Evolutionary conservation across 2,113 vertebrate species (phyloP).

Genomic region (Mystacornis crossleyi): DNA sequence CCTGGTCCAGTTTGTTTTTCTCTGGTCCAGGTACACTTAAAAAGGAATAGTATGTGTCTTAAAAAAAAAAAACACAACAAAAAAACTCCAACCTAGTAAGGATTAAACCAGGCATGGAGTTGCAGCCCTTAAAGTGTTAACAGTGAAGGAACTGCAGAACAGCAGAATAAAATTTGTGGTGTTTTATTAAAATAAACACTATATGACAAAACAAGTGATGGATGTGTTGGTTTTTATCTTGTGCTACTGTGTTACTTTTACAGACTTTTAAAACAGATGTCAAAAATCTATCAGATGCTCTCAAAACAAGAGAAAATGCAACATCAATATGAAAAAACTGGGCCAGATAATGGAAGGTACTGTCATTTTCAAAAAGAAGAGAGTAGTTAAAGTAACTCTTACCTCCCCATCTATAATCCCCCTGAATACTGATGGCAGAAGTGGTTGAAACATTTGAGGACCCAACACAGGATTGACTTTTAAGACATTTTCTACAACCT

Average conservation of each 20-base stretch:
- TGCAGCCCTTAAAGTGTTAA: neutral
- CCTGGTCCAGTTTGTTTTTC: neutral
- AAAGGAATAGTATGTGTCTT: neutral
- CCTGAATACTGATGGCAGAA: conserved; percentile 88
- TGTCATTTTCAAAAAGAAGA: neutral
- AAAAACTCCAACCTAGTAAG: neutral
- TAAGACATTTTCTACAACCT: conserved; percentile 95
- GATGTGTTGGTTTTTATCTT: neutral
- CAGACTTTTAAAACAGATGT: neutral
- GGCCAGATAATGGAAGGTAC: neutral
- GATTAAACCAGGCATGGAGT: neutral
- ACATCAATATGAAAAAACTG: neutral
- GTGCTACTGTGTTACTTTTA: neutral
- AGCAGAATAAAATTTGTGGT: neutral
- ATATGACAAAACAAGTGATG: neutral
- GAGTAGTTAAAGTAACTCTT: conserved; percentile 49
- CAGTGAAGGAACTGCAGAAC: neutral
- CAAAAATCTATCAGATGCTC: neutral
- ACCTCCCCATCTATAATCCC: conserved; percentile 95
- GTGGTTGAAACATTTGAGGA: conserved; percentile 90
- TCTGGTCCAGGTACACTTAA: neutral
- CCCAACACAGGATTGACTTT: conserved; percentile 91
- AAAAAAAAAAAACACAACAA: neutral
- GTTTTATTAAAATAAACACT: neutral
- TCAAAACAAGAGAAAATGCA: neutral